A percentile compares a stretch with the other conserved stretches of the same genome.
phyloP scores from a whole-genome alignment of 2,888 invertebrate species.

The Hemaris fuciformis region DNA sequence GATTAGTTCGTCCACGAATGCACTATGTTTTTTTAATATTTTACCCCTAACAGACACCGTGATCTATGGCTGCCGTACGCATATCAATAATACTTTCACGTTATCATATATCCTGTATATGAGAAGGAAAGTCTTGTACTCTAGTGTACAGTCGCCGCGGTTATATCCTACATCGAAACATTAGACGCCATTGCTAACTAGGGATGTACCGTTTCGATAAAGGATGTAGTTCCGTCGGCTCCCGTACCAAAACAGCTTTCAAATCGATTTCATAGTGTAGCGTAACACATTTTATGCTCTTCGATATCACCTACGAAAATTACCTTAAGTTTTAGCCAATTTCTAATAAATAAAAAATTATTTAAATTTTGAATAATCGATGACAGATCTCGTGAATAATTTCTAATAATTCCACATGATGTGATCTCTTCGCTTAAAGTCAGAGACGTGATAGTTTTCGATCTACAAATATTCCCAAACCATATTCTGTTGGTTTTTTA shows the following conservation, averaged over 20 bases:
- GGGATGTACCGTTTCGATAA: background rate
- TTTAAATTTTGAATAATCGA: conserved; percentile 57
- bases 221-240: background rate
- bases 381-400: conserved; percentile 56
- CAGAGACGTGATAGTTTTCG: conserved; percentile 36
- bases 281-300: conserved; percentile 50
- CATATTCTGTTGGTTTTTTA: background rate
- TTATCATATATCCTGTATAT: conserved; percentile 69
- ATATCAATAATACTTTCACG: conserved; percentile 46
- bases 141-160: conserved; percentile 39
- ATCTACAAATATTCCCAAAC: conserved; percentile 18
- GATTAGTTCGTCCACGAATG: conserved; percentile 76
- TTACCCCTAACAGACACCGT: conserved; percentile 69
- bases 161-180: conserved; percentile 30
- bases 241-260: conserved; percentile 21
- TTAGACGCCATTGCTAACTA: conserved; percentile 14
- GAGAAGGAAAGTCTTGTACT: conserved; percentile 56
- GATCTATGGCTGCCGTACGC: conserved; percentile 45
- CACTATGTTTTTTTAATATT: conserved; percentile 70
- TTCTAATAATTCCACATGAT: conserved; percentile 49
- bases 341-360: conserved; percentile 56
- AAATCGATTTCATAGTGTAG: conserved; percentile 53
- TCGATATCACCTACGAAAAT: conserved; percentile 55
- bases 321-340: conserved; percentile 65
- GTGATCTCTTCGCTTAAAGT: conserved; percentile 32